Evolutionary conservation across 1,140 invertebrate species (phyloP).

Genomic region (Pseudomyrmex cubaensis): DNA sequence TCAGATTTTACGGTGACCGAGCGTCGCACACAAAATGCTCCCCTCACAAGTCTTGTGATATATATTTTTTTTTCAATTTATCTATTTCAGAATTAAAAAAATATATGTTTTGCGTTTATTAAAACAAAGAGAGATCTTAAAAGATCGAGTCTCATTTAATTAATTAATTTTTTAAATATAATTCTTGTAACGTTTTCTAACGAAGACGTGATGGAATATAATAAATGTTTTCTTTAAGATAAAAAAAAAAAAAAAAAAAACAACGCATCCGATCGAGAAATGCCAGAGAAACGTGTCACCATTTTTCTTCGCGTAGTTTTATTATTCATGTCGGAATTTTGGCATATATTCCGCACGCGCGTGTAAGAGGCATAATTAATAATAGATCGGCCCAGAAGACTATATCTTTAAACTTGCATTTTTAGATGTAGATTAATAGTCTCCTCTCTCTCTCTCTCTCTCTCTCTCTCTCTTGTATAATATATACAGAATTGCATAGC

Average conservation of each 20-base stretch:
- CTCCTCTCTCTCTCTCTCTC: neutral
- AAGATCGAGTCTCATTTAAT: neutral
- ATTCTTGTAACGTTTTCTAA: neutral
- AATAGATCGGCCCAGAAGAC: slow-evolving; percentile 39
- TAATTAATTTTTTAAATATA: slow-evolving; percentile 1
- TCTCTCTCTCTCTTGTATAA: neutral
- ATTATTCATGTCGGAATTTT: slow-evolving; percentile 50
- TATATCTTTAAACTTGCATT: slow-evolving; percentile 15
- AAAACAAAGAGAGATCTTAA: neutral
- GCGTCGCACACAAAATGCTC: neutral
- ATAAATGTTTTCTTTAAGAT: neutral
- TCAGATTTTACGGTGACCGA: slow-evolving; percentile 36
- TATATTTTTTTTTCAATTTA: neutral
- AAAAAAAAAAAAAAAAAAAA: neutral
- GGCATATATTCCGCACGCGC: neutral
- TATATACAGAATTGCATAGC: neutral
- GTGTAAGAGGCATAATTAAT: slow-evolving; percentile 42
- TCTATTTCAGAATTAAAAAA: neutral
- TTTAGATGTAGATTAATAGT: slow-evolving; percentile 41
- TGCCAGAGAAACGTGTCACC: neutral
- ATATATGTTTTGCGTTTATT: neutral
- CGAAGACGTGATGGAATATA: slow-evolving; percentile 1
- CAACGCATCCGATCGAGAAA: slow-evolving; percentile 1
- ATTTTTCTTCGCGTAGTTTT: slow-evolving; percentile 49
- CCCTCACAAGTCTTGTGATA: neutral